A percentile compares a stretch with the other conserved stretches of the same genome.
These are phyloP conservation scores for Megaceryle alcyon DNA, from an alignment of 2,797 vertebrate genomes.

Conservation along the genomic window DNA sequence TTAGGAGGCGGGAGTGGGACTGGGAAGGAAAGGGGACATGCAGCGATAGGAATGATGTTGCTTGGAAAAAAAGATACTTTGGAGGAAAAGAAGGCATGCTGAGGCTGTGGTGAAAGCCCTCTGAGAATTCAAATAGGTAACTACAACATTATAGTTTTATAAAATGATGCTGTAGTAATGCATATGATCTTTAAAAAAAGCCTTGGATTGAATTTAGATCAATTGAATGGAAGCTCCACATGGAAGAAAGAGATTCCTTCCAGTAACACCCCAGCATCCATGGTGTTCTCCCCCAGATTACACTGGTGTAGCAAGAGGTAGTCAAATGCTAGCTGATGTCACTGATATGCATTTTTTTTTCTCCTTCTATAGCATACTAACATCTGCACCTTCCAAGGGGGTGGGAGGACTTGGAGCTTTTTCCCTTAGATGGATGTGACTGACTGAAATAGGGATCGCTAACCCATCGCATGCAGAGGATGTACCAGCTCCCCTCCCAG, in stretches of 20 bases:
- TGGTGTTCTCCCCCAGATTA: neutral
- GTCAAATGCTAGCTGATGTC: neutral
- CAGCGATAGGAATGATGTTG: neutral
- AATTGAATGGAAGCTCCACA: neutral
- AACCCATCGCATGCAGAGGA: neutral
- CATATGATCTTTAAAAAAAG: neutral
- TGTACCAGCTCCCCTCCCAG: neutral
- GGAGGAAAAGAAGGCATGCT: accelerated
- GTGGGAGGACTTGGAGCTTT: neutral
- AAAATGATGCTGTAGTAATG: neutral
- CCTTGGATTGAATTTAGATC: neutral
- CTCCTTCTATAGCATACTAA: neutral
- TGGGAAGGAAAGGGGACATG: neutral
- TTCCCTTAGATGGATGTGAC: neutral
- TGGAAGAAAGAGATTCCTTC: neutral
- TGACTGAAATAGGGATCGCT: neutral
- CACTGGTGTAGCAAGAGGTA: neutral
- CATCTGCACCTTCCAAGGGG: neutral
- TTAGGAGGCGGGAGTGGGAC: neutral
- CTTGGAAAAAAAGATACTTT: neutral
- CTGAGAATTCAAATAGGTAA: neutral
- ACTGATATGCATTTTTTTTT: neutral
- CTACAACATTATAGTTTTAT: neutral
- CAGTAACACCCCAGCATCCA: neutral
- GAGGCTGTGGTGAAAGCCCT: neutral